Percentiles rank a stretch among this genome's conserved stretches.
Conservation (phyloP, 2,888 invertebrate species). For the Philhelius pedissequus region DNA sequence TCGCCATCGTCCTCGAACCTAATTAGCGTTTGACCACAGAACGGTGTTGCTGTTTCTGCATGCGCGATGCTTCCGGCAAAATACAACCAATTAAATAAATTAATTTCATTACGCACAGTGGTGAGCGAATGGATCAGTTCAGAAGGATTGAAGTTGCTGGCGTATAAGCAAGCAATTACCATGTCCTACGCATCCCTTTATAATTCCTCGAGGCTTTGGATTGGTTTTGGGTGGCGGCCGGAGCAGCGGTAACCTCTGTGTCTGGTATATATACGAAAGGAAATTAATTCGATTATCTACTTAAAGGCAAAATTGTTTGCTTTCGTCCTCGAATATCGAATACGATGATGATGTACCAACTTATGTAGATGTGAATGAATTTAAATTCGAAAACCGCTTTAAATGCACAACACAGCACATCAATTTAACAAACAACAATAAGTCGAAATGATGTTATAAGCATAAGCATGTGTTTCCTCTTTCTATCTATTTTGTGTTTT, state of each 20-base stretch:
- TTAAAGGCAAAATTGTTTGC: slow-evolving; percentile 12
- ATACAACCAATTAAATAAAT: slow-evolving; percentile 63
- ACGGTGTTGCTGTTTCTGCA: slow-evolving; percentile 32
- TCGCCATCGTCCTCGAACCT: slow-evolving; percentile 27
- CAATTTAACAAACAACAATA: background rate
- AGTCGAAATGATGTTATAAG: background rate
- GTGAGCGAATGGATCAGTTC: background rate
- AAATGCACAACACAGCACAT: background rate
- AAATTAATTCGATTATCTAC: slow-evolving; percentile 47
- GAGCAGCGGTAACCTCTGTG: no score
- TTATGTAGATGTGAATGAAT: no score
- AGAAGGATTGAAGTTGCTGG: background rate
- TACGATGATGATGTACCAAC: background rate
- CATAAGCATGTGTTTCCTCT: background rate
- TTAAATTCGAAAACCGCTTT: slow-evolving; percentile 7
- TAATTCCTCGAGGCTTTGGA: slow-evolving; percentile 10
- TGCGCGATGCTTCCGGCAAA: slow-evolving; percentile 5
- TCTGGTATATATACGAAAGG: background rate
- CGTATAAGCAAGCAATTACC: slow-evolving; percentile 42
- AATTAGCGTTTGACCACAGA: slow-evolving; percentile 61
- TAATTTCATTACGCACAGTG: slow-evolving; percentile 56
- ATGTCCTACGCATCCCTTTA: slow-evolving; percentile 10
- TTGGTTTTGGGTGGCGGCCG: background rate
- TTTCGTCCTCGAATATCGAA: background rate
- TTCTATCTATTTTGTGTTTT: background rate